These are phyloP conservation scores for Leptinotarsa peninsularis DNA, from an alignment of 2,888 invertebrate genomes.

Conservation along the genomic window DNA sequence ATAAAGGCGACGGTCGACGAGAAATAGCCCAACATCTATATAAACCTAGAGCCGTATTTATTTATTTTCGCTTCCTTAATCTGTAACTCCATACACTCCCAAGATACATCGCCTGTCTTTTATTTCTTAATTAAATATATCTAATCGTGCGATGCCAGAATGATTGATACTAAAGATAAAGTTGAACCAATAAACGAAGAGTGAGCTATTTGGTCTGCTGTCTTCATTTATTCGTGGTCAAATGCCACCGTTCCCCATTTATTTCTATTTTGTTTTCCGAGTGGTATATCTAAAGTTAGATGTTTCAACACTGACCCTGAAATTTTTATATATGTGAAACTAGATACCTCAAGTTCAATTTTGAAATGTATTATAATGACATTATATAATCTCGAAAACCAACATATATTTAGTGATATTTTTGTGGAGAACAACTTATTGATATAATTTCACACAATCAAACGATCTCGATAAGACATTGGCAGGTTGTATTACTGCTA, in stretches of 20 bases:
- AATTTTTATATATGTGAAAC: neutral
- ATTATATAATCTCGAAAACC: too few relatives aligned
- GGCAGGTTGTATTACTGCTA: too few relatives aligned
- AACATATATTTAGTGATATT: too few relatives aligned
- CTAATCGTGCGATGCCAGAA: conserved; percentile 47
- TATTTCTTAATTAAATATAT: conserved; percentile 58
- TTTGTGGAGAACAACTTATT: too few relatives aligned
- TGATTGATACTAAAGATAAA: conserved; percentile 50
- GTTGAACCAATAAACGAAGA: conserved; percentile 45
- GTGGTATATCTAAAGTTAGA: neutral
- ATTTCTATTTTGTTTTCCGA: conserved; percentile 37
- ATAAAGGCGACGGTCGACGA: conserved; percentile 45
- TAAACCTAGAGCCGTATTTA: conserved; percentile 52
- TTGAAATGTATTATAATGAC: too few relatives aligned
- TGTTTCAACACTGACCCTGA: neutral
- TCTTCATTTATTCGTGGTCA: conserved; percentile 30
- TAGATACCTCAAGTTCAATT: neutral
- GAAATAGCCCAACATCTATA: conserved; percentile 51
- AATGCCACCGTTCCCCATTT: conserved; percentile 26
- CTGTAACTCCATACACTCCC: conserved; percentile 46
- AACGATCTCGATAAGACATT: too few relatives aligned
- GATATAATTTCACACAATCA: too few relatives aligned
- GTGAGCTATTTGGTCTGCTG: conserved; percentile 29
- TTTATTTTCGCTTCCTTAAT: conserved; percentile 57
- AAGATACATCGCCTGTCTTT: conserved; percentile 56